These are phyloP conservation scores for Laterallus jamaicensis DNA, from an alignment of 2,113 vertebrate genomes.

Conservation along the genomic window DNA sequence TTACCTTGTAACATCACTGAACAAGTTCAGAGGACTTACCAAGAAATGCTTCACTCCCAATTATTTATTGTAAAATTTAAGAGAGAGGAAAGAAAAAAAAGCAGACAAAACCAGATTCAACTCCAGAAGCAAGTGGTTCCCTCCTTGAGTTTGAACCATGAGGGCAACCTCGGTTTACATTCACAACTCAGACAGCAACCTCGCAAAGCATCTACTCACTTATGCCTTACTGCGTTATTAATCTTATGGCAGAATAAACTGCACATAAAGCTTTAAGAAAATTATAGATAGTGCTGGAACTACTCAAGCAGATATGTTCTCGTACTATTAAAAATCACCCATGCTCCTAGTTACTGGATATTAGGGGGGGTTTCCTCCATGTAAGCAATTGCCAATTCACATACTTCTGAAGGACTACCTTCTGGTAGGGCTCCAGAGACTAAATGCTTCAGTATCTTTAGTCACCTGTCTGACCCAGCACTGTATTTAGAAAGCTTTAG, in stretches of 20 bases:
- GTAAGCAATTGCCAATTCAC: neutral
- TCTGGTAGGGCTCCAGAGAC: neutral
- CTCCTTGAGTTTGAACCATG: accelerated
- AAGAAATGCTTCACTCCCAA: neutral
- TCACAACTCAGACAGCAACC: neutral
- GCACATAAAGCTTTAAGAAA: neutral
- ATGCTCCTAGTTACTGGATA: neutral
- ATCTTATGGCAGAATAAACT: neutral
- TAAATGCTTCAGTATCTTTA: neutral
- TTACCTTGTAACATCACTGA: neutral
- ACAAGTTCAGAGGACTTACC: neutral
- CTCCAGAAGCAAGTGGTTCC: neutral
- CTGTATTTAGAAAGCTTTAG: neutral
- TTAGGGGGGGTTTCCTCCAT: neutral
- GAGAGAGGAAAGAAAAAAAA: neutral
- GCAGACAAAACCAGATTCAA: neutral
- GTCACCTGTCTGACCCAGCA: neutral
- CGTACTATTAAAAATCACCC: neutral
- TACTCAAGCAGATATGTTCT: neutral
- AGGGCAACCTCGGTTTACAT: neutral
- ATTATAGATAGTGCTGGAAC: neutral
- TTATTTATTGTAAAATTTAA: neutral
- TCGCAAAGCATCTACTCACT: neutral
- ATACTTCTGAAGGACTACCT: neutral
- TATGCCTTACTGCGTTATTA: neutral